Evolutionary conservation across 2,797 vertebrate genomes (phyloP), one percentile per base, ranked within the genome.

Genomic region (Enteromius trimaculatus): DNA sequence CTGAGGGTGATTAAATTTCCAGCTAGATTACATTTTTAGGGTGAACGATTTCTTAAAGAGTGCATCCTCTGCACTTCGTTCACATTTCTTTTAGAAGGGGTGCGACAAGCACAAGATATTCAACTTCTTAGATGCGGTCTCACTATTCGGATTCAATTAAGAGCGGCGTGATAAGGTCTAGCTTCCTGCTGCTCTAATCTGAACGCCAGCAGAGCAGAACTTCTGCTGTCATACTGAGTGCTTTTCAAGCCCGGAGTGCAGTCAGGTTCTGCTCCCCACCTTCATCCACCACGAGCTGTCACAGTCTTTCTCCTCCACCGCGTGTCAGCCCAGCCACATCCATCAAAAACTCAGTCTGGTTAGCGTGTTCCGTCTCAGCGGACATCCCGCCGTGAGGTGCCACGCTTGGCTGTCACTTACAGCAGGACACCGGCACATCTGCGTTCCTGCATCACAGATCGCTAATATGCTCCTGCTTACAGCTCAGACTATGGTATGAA

Each of bases 151-250:
- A 84, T 84, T 87, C 78, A 86, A 84, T 86, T 86, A 82, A 76
- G 70, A 75, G 75, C 3, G 6, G 1, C 4, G 1, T 75, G 55
- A 81, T 75, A 81, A 78, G 66, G 78, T 74, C 72, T 62, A 72
- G 53, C 49, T 87, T 84, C 86, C 81, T 39, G 84, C 69, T 68
- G 68, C 79, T 70, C 14, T 79, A 86, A 86, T 86, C 79, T 26
- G 47, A 81, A 71, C 31, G 74, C 79, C 84, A 76, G 75, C 37
- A 6, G 64, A 77, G 87, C 37, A 16, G 64, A 77, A 79, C 44
- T 16, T 71, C 31, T 47, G 42, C 72, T 19, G 60, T 71, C 70
- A 76, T 21, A n/a, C 68, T 14, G 76, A 82, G 79, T 77, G 79
- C 53, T 60, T 66, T 16, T 58, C 26, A 75, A 81, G 75, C 68